Conservation (phyloP, 2,797 vertebrate genomes). For the Poeciliopsis paucimaculata region DNA sequence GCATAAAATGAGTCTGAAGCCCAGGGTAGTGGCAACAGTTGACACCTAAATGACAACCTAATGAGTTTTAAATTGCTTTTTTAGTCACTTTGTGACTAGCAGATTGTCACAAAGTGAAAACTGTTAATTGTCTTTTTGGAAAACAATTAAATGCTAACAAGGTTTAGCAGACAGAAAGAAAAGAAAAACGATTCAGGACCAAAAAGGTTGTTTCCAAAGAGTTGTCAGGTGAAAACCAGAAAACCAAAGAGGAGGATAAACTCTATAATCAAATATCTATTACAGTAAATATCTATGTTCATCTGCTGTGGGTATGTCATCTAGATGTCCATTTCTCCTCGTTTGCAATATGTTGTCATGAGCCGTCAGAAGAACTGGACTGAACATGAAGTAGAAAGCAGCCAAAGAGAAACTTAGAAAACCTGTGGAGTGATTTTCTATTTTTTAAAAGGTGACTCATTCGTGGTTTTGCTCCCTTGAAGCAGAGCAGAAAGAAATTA, state of each 20-base stretch:
- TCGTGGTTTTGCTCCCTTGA: background rate
- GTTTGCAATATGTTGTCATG: background rate
- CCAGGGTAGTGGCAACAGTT: background rate
- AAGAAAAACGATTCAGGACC: background rate
- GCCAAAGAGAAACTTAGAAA: background rate
- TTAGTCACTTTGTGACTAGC: background rate
- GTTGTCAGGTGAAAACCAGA: background rate
- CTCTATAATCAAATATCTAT: background rate
- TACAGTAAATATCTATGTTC: background rate
- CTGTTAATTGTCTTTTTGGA: background rate
- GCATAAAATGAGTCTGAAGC: background rate
- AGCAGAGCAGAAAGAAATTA: background rate
- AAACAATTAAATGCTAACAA: too few species aligned
- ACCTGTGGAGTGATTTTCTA: background rate
- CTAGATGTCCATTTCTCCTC: background rate
- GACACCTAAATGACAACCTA: background rate
- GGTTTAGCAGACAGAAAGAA: background rate
- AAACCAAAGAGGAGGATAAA: background rate
- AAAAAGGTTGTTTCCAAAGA: background rate
- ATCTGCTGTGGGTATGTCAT: background rate
- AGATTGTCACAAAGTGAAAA: background rate
- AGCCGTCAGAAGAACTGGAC: background rate
- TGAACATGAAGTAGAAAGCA: background rate
- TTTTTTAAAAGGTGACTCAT: background rate
- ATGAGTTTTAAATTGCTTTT: background rate